Conservation (phyloP, 2,113 vertebrate species). For the Ophiodon elongatus region DNA sequence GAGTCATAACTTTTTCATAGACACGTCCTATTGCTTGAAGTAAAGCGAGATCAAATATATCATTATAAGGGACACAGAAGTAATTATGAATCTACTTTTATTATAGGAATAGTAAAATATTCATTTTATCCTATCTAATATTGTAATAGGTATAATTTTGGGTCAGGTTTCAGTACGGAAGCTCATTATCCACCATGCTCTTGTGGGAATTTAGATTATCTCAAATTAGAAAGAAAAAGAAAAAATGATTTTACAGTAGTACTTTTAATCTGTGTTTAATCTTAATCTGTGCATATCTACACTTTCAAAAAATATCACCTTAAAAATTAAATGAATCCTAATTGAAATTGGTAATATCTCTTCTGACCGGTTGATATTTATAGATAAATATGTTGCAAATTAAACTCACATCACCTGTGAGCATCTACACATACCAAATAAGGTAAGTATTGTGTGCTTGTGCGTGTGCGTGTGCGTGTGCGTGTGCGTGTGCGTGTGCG, state of each 20-base stretch:
- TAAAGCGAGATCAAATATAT: constrained; percentile 53
- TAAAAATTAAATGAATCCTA: neutral
- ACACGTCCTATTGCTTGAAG: constrained; percentile 26
- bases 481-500: neutral
- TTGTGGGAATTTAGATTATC: constrained; percentile 19
- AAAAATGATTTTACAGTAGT: neutral
- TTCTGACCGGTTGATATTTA: neutral
- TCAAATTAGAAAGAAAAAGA: constrained; percentile 12
- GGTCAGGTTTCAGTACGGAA: constrained; percentile 1
- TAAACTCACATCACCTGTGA: neutral
- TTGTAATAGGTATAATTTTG: constrained; percentile 13
- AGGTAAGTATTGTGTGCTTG: neutral
- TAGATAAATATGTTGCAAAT: neutral
- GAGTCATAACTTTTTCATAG: constrained; percentile 38
- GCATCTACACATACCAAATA: neutral
- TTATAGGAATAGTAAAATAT: constrained; percentile 41
- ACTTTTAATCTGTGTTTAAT: neutral
- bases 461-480: neutral
- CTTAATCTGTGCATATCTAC: neutral
- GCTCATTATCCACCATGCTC: constrained; percentile 16
- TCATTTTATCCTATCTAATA: constrained; percentile 31
- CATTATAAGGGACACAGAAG: constrained; percentile 26
- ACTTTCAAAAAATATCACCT: neutral
- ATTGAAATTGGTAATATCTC: neutral
- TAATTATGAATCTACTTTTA: constrained; percentile 55